Conservation (phyloP, 1,140 invertebrate species). For the Heliconius eleuchia region DNA sequence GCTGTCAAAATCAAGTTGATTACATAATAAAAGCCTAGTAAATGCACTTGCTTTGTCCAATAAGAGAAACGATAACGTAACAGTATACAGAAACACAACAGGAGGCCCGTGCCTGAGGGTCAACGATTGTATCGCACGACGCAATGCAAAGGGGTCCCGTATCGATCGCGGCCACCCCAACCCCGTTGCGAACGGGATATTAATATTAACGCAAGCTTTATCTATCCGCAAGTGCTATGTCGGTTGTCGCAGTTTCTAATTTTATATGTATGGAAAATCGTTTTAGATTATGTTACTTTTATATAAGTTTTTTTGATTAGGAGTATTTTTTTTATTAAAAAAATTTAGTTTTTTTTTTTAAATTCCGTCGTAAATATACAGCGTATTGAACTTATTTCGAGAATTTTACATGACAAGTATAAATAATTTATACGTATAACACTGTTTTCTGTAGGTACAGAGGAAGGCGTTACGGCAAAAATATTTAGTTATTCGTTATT, state of each 20-base stretch:
- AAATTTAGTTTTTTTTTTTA: no score
- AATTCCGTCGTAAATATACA: no score
- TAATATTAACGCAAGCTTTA: slow-evolving; percentile 10
- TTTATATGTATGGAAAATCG: neutral
- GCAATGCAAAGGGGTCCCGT: slow-evolving; percentile 22
- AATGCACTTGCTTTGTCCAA: neutral
- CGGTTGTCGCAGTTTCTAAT: neutral
- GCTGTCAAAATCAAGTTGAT: no score
- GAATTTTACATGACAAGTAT: no score
- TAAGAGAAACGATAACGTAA: neutral
- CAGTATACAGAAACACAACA: slow-evolving; percentile 6
- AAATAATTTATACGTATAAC: no score
- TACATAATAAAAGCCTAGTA: no score
- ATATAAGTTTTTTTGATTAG: no score
- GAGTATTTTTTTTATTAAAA: no score
- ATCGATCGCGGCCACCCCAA: slow-evolving; percentile 32
- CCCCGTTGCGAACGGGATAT: slow-evolving; percentile 8
- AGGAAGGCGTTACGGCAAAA: no score
- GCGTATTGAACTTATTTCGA: no score
- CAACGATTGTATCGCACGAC: slow-evolving; percentile 18
- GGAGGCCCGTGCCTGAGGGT: slow-evolving; percentile 15
- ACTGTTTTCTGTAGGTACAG: no score
- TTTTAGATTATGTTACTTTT: neutral
- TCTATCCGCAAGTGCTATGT: neutral
- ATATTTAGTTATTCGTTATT: no score